Conservation (phyloP, 1,140 invertebrate species). For the Caerostris extrusa region DNA sequence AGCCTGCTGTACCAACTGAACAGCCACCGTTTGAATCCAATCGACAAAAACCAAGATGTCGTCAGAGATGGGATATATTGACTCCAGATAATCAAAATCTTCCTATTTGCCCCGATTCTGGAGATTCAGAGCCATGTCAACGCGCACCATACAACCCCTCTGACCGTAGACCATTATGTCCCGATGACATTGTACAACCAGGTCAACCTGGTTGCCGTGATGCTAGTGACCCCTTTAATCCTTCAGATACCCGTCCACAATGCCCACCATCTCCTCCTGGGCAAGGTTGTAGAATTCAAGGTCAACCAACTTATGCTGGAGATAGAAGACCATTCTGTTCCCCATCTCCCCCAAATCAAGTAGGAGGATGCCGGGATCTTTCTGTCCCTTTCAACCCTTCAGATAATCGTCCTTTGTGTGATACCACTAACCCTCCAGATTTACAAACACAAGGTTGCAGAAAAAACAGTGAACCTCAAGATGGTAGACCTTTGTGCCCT, state of each 20-base stretch:
- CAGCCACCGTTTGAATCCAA: conserved; percentile 61
- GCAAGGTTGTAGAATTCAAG: conserved; percentile 52
- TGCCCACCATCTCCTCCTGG: conserved; percentile 36
- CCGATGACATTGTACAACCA: neutral
- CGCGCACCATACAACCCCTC: conserved; percentile 56
- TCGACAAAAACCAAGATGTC: conserved; percentile 44
- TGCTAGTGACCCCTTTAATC: conserved; percentile 49
- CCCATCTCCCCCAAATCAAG: conserved; percentile 16
- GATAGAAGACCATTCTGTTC: conserved; percentile 65
- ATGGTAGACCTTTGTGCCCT: conserved; percentile 61
- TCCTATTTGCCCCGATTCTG: conserved; percentile 50
- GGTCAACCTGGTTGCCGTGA: conserved; percentile 6
- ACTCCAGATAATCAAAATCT: conserved; percentile 40
- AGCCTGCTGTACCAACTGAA: neutral
- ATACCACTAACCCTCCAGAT: neutral
- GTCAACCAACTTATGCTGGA: conserved; percentile 68
- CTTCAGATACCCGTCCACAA: conserved; percentile 60
- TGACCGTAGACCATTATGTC: conserved; percentile 65
- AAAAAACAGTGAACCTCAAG: conserved; percentile 36
- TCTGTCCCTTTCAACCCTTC: conserved; percentile 57
- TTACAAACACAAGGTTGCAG: conserved; percentile 25
- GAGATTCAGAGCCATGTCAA: conserved; percentile 7
- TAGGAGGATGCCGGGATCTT: conserved; percentile 48
- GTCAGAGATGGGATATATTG: conserved; percentile 38
- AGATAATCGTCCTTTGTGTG: conserved; percentile 63